phyloP scores from a whole-genome alignment of 2,113 vertebrate species.

The Solenodon paradoxus region DNA sequence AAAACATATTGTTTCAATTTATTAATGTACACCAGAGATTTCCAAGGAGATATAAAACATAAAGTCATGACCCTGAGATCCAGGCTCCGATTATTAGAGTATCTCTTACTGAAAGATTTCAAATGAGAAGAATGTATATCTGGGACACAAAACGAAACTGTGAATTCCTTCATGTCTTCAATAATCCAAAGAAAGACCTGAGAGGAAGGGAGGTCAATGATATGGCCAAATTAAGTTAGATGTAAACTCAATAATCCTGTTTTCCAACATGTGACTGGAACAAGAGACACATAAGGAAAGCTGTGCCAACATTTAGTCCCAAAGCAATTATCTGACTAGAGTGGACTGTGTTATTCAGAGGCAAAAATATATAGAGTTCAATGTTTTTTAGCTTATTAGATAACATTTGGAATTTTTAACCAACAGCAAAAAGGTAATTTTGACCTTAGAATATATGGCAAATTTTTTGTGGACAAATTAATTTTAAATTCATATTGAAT shows the following conservation, averaged over 20 bases:
- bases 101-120: neutral
- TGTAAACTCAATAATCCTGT: neutral
- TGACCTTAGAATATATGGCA: neutral
- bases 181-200: neutral
- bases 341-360: neutral
- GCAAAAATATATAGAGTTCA: neutral
- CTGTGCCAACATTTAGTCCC: neutral
- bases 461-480: neutral
- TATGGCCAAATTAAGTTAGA: neutral
- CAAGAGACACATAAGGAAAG: neutral
- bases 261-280: neutral
- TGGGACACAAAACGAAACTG: neutral
- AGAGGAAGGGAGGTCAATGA: neutral
- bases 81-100: neutral
- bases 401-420: neutral
- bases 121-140: neutral
- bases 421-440: neutral
- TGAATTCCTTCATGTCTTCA: neutral
- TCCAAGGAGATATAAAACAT: neutral
- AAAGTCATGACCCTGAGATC: neutral
- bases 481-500: neutral
- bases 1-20: neutral
- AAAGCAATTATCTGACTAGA: neutral
- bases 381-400: neutral
- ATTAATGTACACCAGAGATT: neutral